phyloP scores from a whole-genome alignment of 2,888 invertebrate genomes.

The Alitta virens region DNA sequence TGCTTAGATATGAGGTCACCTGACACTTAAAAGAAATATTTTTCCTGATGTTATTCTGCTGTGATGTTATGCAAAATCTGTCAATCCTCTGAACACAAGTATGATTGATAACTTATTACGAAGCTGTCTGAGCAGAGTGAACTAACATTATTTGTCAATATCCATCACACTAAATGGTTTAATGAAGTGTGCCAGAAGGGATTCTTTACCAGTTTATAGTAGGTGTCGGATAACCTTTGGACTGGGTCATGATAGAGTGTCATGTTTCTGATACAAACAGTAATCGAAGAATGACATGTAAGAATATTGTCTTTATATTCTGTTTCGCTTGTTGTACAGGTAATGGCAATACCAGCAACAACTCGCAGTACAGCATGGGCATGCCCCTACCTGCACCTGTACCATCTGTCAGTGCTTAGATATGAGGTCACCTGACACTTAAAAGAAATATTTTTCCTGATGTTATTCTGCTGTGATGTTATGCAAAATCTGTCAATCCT shows the following conservation, averaged over 20 bases:
- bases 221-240: too few species aligned
- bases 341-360: background rate
- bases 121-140: background rate
- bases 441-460: background rate
- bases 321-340: background rate
- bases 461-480: background rate
- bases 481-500: background rate
- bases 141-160: background rate
- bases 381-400: conserved; percentile 56
- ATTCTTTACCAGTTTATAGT: too few species aligned
- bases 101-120: background rate
- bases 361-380: conserved; percentile 6
- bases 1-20: too few species aligned
- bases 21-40: background rate
- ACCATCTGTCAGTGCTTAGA: conserved; percentile 71
- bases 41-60: background rate
- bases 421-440: too few species aligned
- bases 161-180: too few species aligned
- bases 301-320: background rate
- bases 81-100: background rate
- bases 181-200: too few species aligned
- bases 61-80: background rate
- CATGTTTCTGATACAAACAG: too few species aligned
- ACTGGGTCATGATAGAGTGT: too few species aligned
- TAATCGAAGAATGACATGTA: too few species aligned